Evolutionary conservation across 2,113 vertebrate genomes (phyloP).

Genomic region (Puma concolor): DNA sequence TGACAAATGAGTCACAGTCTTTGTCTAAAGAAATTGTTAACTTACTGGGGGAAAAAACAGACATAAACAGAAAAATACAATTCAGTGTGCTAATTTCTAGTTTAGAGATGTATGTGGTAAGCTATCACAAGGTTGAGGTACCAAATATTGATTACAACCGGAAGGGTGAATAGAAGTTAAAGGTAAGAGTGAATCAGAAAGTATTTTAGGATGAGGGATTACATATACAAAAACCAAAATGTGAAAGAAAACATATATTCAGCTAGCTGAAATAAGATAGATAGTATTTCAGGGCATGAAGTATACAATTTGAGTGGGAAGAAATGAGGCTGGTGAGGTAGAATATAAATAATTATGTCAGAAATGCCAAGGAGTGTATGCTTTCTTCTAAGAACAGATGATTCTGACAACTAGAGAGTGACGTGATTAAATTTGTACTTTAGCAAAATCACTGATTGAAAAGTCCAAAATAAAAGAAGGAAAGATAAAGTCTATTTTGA

Average conservation of each 20-base stretch:
- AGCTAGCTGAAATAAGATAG: neutral
- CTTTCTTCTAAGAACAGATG: neutral
- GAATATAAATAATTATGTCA: neutral
- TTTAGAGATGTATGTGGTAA: neutral
- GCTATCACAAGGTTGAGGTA: neutral
- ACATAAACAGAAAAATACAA: neutral
- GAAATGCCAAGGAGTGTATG: neutral
- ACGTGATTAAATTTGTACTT: neutral
- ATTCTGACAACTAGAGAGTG: neutral
- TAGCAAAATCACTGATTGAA: neutral
- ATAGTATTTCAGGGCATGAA: neutral
- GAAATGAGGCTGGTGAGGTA: neutral
- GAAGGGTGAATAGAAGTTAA: neutral
- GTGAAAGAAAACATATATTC: neutral
- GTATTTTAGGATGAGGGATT: neutral
- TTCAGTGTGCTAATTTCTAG: neutral
- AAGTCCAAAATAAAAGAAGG: neutral
- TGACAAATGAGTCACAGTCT: neutral
- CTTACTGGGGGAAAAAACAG: neutral
- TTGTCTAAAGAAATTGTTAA: neutral
- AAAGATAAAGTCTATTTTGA: neutral
- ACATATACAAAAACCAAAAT: neutral
- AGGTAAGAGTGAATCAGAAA: neutral
- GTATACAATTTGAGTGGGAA: neutral
- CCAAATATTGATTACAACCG: neutral